Evolutionary conservation across 92 coral and sea anemone genomes (phyloP).

Genomic region (Bergia puertoricense): DNA sequence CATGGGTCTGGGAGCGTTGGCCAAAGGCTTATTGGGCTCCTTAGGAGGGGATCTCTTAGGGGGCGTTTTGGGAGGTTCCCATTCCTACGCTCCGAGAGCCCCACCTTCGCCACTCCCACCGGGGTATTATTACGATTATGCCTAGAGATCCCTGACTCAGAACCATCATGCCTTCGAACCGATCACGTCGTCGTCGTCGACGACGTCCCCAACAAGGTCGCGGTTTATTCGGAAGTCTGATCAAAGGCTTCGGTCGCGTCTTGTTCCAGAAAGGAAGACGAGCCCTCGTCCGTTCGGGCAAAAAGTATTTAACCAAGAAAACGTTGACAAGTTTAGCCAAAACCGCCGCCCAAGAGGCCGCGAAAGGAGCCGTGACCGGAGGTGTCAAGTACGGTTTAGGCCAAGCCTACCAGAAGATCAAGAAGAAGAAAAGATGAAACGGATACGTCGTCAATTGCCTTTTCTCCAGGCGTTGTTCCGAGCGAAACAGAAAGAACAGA

Average conservation of each 20-base stretch:
- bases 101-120: not conserved
- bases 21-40: no score
- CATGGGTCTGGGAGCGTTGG: no score
- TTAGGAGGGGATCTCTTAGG: no score
- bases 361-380: conserved; percentile 10
- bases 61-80: conserved; percentile 11
- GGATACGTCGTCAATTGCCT: conserved; percentile 1
- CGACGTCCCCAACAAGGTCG: not conserved
- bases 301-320: not conserved
- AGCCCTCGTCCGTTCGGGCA: no score
- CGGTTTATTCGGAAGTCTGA: conserved; percentile 10
- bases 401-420: not conserved
- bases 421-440: conserved; percentile 7
- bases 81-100: not conserved
- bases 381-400: not conserved
- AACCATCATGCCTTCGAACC: not conserved
- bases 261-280: no score
- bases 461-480: conserved; percentile 1
- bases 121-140: not conserved
- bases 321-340: not conserved
- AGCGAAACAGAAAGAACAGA: not conserved
- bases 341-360: no score
- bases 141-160: no score
- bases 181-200: conserved; percentile 18
- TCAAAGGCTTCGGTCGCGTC: conserved; percentile 7